Evolutionary conservation across 2,888 invertebrate species (phyloP).

Genomic region (Synergus itoensis): DNA sequence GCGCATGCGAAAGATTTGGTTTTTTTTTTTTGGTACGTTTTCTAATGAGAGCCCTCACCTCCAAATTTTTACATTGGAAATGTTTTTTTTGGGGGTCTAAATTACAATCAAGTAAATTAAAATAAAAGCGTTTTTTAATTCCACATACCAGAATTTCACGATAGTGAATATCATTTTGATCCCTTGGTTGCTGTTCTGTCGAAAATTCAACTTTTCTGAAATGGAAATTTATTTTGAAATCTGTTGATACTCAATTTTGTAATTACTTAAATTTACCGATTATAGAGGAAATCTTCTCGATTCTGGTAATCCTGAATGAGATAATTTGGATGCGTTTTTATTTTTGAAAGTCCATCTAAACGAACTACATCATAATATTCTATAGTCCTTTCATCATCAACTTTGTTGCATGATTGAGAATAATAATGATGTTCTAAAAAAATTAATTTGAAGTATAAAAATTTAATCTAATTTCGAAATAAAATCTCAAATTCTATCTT

Average conservation of each 20-base stretch:
- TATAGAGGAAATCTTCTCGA: slow-evolving; percentile 79
- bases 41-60: too few relatives aligned
- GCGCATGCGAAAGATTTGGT: too few relatives aligned
- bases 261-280: slow-evolving; percentile 60
- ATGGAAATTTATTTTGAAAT: neutral
- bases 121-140: neutral
- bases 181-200: slow-evolving; percentile 39
- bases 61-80: too few relatives aligned
- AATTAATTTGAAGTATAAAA: neutral
- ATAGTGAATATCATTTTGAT: slow-evolving; percentile 52
- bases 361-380: slow-evolving; percentile 82
- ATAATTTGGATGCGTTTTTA: slow-evolving; percentile 80
- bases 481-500: too few relatives aligned
- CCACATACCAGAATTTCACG: slow-evolving; percentile 61
- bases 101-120: neutral
- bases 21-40: too few relatives aligned
- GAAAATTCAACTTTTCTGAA: slow-evolving; percentile 75
- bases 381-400: slow-evolving; percentile 75
- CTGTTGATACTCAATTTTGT: neutral
- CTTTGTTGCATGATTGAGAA: slow-evolving; percentile 59
- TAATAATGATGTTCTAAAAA: slow-evolving; percentile 77
- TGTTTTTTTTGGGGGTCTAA: too few relatives aligned
- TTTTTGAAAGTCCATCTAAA: slow-evolving; percentile 84
- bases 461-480: too few relatives aligned
- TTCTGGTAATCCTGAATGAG: slow-evolving; percentile 81